Percentiles rank a stretch among this genome's conserved stretches.
phyloP scores from a whole-genome alignment of 1,140 invertebrate genomes.

The Aleiodes sp. region DNA sequence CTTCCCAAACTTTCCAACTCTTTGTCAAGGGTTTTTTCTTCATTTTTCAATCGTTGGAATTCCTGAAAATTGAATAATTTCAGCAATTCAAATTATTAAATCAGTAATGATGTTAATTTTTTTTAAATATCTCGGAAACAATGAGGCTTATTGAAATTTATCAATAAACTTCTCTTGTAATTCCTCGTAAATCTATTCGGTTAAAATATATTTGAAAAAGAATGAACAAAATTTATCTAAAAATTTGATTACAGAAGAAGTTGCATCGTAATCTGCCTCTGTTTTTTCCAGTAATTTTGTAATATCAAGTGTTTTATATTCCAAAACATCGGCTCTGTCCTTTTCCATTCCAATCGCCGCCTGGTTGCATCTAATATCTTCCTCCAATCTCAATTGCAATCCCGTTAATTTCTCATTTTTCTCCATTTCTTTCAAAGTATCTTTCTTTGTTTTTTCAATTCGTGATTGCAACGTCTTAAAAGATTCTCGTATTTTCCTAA shows the following conservation, averaged over 20 bases:
- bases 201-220: conserved; percentile 14
- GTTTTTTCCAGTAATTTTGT: conserved; percentile 68
- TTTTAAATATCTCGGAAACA: background rate
- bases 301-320: conserved; percentile 65
- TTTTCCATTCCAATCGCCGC: conserved; percentile 41
- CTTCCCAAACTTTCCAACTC: conserved; percentile 67
- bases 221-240: conserved; percentile 30
- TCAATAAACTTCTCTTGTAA: too few relatives aligned
- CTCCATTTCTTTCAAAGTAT: conserved; percentile 70
- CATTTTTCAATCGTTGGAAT: conserved; percentile 46
- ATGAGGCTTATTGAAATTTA: background rate
- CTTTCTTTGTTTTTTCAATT: conserved; percentile 68
- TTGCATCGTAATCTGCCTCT: conserved; percentile 68
- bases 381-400: conserved; percentile 68
- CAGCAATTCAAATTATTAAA: conserved; percentile 11
- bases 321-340: conserved; percentile 55
- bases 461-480: conserved; percentile 67
- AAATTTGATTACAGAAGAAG: conserved; percentile 46
- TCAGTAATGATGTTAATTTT: background rate
- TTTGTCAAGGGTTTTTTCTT: conserved; percentile 59
- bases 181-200: too few relatives aligned
- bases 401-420: conserved; percentile 72
- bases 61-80: conserved; percentile 45
- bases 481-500: conserved; percentile 67
- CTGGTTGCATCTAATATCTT: conserved; percentile 65